A percentile compares a stretch with the other conserved stretches of the same genome.
These are phyloP conservation scores for Thymelicus sylvestris DNA, from an alignment of 2,888 invertebrate genomes.

Conservation along the genomic window DNA sequence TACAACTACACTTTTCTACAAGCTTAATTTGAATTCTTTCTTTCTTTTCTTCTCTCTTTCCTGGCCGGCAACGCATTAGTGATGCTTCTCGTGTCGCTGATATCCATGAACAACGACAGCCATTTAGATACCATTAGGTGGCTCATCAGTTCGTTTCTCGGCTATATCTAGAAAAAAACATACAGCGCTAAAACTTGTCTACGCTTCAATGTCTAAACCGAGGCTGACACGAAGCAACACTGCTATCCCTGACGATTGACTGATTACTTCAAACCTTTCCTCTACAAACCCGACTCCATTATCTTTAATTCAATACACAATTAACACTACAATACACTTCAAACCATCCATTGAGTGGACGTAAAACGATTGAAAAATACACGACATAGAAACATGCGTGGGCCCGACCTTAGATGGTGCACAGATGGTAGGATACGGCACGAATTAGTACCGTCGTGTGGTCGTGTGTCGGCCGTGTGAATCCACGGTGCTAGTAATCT, in stretches of 20 bases:
- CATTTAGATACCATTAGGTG: too few relatives aligned
- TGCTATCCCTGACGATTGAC: background rate
- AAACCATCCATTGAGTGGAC: background rate
- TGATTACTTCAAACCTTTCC: background rate
- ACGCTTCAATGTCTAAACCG: background rate
- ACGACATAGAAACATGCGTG: conserved; percentile 13
- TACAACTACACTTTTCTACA: too few relatives aligned
- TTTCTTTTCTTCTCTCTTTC: too few relatives aligned
- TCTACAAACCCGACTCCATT: background rate
- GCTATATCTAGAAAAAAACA: too few relatives aligned
- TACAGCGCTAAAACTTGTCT: background rate
- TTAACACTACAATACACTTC: background rate
- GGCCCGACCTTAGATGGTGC: conserved; percentile 36
- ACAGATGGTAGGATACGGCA: conserved; percentile 46
- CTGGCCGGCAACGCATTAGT: too few relatives aligned
- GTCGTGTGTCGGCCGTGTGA: conserved; percentile 33
- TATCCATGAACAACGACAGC: too few relatives aligned
- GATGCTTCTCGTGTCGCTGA: too few relatives aligned
- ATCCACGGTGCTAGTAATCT: conserved; percentile 16
- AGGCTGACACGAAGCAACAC: background rate
- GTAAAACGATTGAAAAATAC: conserved; percentile 2
- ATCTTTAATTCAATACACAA: conserved; percentile 9
- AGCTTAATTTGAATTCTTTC: too few relatives aligned
- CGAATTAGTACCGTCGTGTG: conserved; percentile 39
- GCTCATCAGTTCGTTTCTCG: too few relatives aligned